A percentile compares a stretch with the other conserved stretches of the same genome.
Evolutionary conservation across 2,113 vertebrate genomes (phyloP).

Genomic region (Vidua chalybeata): DNA sequence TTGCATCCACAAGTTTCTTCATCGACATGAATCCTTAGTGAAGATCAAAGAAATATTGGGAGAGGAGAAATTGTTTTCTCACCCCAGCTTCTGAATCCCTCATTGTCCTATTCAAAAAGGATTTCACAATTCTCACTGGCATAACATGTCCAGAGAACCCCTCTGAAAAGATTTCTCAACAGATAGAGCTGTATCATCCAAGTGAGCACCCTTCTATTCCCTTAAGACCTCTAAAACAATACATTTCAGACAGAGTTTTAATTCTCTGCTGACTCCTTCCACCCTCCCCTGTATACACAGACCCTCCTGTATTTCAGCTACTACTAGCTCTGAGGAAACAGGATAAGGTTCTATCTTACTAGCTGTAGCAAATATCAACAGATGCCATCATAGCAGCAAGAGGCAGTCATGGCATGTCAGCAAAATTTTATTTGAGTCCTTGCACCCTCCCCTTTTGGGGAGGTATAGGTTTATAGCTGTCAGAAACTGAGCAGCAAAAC

Average conservation of each 20-base stretch:
- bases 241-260: background rate
- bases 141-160: background rate
- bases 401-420: background rate
- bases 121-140: background rate
- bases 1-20: background rate
- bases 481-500: background rate
- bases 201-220: background rate
- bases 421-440: background rate
- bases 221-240: background rate
- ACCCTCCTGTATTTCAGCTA: background rate
- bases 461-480: background rate
- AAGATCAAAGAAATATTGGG: background rate
- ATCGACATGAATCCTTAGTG: background rate
- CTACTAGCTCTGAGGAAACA: background rate
- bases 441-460: background rate
- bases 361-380: background rate
- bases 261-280: background rate
- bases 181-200: accelerated
- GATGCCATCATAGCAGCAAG: background rate
- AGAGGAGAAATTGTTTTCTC: background rate
- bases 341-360: background rate
- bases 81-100: background rate
- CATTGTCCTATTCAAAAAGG: background rate
- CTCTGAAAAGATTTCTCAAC: background rate
- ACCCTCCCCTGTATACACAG: background rate